Evolutionary conservation across 2,888 invertebrate species (phyloP).

Genomic region (Liposcelis brunnea): DNA sequence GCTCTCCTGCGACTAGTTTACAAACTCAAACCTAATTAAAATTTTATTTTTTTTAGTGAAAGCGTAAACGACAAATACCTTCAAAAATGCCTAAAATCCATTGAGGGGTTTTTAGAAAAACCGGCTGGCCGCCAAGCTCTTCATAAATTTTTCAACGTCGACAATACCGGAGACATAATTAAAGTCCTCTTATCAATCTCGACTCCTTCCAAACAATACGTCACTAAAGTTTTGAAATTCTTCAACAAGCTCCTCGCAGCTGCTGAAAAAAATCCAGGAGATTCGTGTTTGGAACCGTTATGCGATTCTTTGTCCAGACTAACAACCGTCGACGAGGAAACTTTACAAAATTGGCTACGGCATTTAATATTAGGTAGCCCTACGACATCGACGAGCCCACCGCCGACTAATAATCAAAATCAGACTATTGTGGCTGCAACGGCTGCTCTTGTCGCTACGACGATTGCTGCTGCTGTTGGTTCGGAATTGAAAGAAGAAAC

Average conservation of each 20-base stretch:
- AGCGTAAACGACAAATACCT: conserved; percentile 40
- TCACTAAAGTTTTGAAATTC: conserved; percentile 61
- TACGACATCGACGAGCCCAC: neutral
- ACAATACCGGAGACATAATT: conserved; percentile 44
- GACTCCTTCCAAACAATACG: conserved; percentile 43
- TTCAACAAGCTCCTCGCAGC: conserved; percentile 50
- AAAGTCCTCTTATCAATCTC: conserved; percentile 67
- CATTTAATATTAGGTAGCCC: conserved; percentile 43
- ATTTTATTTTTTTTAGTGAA: neutral
- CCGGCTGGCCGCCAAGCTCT: conserved; percentile 65
- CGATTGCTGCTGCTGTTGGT: neutral
- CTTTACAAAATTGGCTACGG: conserved; percentile 44
- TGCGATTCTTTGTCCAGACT: conserved; percentile 48
- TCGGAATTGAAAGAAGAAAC: neutral
- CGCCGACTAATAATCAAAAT: conserved; percentile 13
- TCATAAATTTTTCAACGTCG: conserved; percentile 54
- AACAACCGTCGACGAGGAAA: conserved; percentile 41
- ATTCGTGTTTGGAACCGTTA: conserved; percentile 43
- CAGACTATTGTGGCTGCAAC: conserved; percentile 11
- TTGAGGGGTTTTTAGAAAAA: conserved; percentile 72
- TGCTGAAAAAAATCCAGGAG: conserved; percentile 42
- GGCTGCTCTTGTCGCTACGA: conserved; percentile 9
- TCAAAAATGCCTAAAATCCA: conserved; percentile 58
- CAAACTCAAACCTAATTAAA: too few relatives aligned
- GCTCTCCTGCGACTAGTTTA: too few relatives aligned